These are phyloP conservation scores for Ommatoiulus sabulosus DNA, from an alignment of 2,888 invertebrate genomes.

Conservation along the genomic window DNA sequence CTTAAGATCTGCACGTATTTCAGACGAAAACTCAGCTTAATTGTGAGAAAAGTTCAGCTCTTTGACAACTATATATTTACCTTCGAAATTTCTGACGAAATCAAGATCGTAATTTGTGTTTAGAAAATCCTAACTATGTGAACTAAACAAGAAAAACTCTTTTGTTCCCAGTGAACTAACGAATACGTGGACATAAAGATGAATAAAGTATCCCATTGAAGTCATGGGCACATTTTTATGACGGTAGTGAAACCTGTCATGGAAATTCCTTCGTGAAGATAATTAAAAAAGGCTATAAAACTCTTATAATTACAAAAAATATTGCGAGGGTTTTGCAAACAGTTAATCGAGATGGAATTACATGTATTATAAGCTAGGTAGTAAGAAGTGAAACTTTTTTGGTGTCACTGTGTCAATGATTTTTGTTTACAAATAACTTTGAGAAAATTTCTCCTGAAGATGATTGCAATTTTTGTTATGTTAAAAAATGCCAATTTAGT, in stretches of 20 bases:
- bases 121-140: neutral
- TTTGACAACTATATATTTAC: conserved; percentile 27
- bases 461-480: no score
- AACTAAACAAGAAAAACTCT: neutral
- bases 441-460: neutral
- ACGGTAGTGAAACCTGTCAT: neutral
- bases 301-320: neutral
- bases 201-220: conserved; percentile 2
- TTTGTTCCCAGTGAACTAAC: conserved; percentile 27
- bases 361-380: neutral
- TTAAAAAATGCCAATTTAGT: no score
- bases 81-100: neutral
- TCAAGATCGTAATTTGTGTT: neutral
- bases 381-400: neutral
- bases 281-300: neutral
- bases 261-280: neutral
- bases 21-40: neutral
- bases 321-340: neutral
- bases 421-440: neutral
- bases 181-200: neutral
- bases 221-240: neutral
- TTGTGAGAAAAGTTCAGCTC: neutral
- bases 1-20: neutral
- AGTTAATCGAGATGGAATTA: neutral
- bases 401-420: conserved; percentile 35